These are phyloP conservation scores for Napeogenes sylphis DNA, from an alignment of 2,888 invertebrate genomes.

Conservation along the genomic window DNA sequence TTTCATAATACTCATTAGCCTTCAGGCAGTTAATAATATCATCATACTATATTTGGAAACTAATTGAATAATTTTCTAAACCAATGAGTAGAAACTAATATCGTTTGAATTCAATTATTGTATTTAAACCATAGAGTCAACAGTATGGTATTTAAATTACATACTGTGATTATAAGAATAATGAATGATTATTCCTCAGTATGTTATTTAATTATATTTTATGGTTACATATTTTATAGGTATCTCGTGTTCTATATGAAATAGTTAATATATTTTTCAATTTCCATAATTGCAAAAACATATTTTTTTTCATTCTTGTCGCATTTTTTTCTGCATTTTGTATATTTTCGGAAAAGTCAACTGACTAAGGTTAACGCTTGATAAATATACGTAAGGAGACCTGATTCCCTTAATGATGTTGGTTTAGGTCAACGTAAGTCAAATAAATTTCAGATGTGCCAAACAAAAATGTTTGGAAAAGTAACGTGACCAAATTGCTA, in stretches of 20 bases:
- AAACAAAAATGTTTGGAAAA: constrained; percentile 23
- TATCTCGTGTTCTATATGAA: too few species aligned
- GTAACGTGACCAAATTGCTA: constrained; percentile 16
- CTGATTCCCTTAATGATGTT: constrained; percentile 28
- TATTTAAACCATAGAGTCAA: neutral
- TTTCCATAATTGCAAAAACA: too few species aligned
- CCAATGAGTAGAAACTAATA: neutral
- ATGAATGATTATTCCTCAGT: too few species aligned
- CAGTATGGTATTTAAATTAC: too few species aligned
- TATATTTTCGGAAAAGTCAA: constrained; percentile 4
- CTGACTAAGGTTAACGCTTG: constrained; percentile 10
- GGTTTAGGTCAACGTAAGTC: constrained; percentile 29
- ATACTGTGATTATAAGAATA: too few species aligned
- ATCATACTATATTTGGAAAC: neutral
- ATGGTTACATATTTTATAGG: too few species aligned
- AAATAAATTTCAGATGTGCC: constrained; percentile 23
- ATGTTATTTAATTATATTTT: too few species aligned
- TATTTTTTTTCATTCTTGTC: neutral
- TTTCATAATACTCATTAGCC: neutral
- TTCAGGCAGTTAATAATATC: neutral
- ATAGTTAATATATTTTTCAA: too few species aligned
- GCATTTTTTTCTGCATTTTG: neutral
- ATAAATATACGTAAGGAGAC: constrained; percentile 19
- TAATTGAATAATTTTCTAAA: constrained; percentile 11
- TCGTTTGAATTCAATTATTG: constrained; percentile 1